phyloP scores from a whole-genome alignment of 92 coral and sea anemone species.

The Pocillopora grandis region DNA sequence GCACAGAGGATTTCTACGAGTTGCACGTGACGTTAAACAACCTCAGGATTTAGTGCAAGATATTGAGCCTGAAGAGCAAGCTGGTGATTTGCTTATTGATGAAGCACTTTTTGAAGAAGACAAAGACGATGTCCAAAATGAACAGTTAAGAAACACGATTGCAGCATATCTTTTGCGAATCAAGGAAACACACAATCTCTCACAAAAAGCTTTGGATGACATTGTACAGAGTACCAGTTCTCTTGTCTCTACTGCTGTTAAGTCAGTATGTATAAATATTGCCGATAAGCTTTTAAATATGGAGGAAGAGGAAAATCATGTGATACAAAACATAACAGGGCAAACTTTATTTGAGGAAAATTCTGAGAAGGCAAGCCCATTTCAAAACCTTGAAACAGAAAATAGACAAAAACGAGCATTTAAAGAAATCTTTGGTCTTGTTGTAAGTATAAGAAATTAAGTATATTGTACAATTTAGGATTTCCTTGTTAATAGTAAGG shows the following conservation, averaged over 20 bases:
- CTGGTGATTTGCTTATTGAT: slow-evolving; percentile 17
- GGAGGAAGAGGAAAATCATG: slow-evolving; percentile 18
- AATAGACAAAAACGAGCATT: slow-evolving; percentile 47
- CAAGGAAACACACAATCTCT: slow-evolving; percentile 50
- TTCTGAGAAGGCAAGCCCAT: slow-evolving; percentile 49
- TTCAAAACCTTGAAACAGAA: slow-evolving; percentile 55
- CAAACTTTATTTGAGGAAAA: slow-evolving; percentile 46
- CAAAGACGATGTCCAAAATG: slow-evolving; percentile 29
- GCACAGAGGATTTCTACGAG: slow-evolving; percentile 14
- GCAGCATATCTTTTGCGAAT: slow-evolving; percentile 57
- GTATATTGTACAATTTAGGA: background rate
- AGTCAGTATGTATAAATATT: slow-evolving; percentile 41
- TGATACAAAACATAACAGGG: slow-evolving; percentile 38
- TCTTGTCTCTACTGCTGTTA: slow-evolving; percentile 47
- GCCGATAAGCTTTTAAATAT: slow-evolving; percentile 34
- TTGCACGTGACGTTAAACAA: slow-evolving; percentile 29
- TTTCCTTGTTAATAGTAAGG: background rate
- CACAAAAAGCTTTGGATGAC: slow-evolving; percentile 55
- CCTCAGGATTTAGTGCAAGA: slow-evolving; percentile 23
- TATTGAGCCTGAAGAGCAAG: slow-evolving; percentile 3
- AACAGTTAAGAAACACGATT: slow-evolving; percentile 34
- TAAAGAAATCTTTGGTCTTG: slow-evolving; percentile 58
- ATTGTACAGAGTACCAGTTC: slow-evolving; percentile 40
- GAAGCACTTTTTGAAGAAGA: slow-evolving; percentile 41
- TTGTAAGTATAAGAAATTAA: slow-evolving; percentile 26